Conservation (phyloP, 2,113 vertebrate genomes). For the Marmota flaviventris region DNA sequence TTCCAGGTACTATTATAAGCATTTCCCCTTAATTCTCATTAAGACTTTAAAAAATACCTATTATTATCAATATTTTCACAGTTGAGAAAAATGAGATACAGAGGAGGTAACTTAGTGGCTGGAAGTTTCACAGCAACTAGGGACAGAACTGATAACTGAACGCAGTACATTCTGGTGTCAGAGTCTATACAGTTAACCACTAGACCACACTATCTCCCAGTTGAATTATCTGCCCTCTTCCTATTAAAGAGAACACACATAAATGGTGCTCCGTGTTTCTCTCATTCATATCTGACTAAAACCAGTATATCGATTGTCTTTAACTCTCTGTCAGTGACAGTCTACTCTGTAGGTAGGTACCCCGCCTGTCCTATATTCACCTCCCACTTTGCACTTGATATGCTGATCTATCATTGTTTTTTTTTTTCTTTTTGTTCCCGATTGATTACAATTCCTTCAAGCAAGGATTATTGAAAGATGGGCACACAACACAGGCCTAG, state of each 20-base stretch:
- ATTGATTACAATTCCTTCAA: background rate
- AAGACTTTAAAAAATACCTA: background rate
- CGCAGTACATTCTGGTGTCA: background rate
- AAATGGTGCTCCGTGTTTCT: background rate
- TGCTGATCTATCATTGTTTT: background rate
- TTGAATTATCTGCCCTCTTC: slow-evolving; percentile 5
- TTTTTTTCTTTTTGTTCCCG: slow-evolving; percentile 16
- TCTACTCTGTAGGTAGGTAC: background rate
- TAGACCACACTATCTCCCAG: background rate
- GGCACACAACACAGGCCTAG: background rate
- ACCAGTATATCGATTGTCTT: background rate
- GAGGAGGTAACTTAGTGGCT: background rate
- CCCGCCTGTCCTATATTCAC: background rate
- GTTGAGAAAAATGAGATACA: background rate
- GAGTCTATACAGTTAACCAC: background rate
- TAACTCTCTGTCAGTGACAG: background rate
- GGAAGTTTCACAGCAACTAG: background rate
- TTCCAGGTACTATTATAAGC: background rate
- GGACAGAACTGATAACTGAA: background rate
- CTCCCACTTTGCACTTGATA: background rate
- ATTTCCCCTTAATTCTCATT: slow-evolving; percentile 6
- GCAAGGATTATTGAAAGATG: background rate
- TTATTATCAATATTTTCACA: slow-evolving; percentile 30
- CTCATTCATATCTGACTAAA: background rate
- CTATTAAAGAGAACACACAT: background rate